phyloP scores from a whole-genome alignment of 2,113 vertebrate species.

The Myiopsitta monachus region DNA sequence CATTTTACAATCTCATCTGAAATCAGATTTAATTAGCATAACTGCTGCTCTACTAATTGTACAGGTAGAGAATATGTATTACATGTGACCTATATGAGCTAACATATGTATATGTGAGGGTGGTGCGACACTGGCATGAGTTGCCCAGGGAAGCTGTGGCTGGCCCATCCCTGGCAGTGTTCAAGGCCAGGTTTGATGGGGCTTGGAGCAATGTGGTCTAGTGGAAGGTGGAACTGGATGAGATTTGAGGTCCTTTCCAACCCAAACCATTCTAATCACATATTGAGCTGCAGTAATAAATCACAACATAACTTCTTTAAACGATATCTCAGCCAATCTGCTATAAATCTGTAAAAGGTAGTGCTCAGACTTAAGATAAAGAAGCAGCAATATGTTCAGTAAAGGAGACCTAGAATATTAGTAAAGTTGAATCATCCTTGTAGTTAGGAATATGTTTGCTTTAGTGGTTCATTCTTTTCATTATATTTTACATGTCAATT shows the following conservation, averaged over 20 bases:
- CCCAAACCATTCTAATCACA: not conserved
- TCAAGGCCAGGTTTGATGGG: not conserved
- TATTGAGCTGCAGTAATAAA: not conserved
- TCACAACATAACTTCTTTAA: not conserved
- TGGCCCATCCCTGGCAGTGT: not conserved
- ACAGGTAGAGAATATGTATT: accelerated
- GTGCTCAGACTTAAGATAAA: not conserved
- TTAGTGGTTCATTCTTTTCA: slow-evolving; percentile 11
- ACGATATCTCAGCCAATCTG: not conserved
- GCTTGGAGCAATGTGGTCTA: not conserved
- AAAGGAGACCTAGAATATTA: not conserved
- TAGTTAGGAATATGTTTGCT: not conserved
- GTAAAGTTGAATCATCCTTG: not conserved
- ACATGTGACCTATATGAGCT: not conserved
- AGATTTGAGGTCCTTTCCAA: not conserved
- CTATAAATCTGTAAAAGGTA: not conserved
- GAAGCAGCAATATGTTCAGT: not conserved
- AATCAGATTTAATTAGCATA: not conserved
- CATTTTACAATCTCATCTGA: not conserved
- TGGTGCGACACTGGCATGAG: not conserved
- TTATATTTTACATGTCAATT: slow-evolving; percentile 7
- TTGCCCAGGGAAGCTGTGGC: accelerated
- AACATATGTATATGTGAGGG: not conserved
- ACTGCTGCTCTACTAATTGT: not conserved
- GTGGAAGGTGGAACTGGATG: not conserved